Percentiles rank a stretch among this genome's conserved stretches.
Conservation (phyloP, 2,113 vertebrate species). For the Illadopsis cleaveri region DNA sequence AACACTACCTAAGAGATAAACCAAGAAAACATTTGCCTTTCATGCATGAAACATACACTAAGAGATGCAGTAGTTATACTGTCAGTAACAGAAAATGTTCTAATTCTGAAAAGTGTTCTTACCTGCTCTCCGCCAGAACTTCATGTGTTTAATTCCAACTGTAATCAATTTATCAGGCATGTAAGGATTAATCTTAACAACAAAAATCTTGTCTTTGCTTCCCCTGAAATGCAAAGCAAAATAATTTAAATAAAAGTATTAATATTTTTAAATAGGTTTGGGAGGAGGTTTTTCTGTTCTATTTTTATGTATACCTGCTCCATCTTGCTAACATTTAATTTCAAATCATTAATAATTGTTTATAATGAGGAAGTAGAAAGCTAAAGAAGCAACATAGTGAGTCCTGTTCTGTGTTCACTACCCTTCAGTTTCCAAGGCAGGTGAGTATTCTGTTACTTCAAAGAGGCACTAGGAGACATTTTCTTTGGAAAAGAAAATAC, state of each 20-base stretch:
- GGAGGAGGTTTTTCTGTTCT: accelerated
- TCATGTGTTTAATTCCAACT: slow-evolving; percentile 96
- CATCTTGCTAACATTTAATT: not conserved
- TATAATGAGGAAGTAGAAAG: not conserved
- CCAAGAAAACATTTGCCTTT: not conserved
- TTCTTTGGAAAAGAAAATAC: not conserved
- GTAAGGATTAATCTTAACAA: slow-evolving; percentile 95
- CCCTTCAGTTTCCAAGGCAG: not conserved
- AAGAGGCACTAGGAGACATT: not conserved
- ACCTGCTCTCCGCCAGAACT: slow-evolving; percentile 98
- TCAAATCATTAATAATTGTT: not conserved
- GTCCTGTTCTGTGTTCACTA: not conserved
- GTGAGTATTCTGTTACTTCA: not conserved
- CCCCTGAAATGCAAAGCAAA: slow-evolving; percentile 82
- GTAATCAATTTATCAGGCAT: slow-evolving; percentile 96
- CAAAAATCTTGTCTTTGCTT: slow-evolving; percentile 99
- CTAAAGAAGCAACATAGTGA: not conserved
- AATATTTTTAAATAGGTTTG: not conserved
- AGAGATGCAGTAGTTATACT: not conserved
- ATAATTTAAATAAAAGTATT: not conserved
- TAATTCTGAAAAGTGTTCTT: slow-evolving; percentile 42
- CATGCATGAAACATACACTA: not conserved
- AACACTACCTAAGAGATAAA: not conserved
- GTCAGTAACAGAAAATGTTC: not conserved
- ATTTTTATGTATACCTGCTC: not conserved